Conservation (phyloP, 2,797 vertebrate species). For the Fundulus diaphanus region DNA sequence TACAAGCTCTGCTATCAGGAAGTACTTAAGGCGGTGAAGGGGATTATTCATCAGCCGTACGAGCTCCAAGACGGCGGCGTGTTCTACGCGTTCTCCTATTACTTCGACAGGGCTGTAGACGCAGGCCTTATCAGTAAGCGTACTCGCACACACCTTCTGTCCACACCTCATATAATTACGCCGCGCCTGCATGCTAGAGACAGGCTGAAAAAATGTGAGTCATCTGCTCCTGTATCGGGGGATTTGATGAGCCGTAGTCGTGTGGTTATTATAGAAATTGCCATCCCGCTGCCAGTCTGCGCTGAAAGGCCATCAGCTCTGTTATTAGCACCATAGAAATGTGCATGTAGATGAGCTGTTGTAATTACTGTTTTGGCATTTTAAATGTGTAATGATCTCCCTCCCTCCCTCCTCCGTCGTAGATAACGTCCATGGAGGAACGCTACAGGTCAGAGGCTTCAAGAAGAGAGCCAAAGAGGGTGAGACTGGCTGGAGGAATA, state of each 20-base stretch:
- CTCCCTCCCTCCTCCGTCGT: slow-evolving; percentile 55
- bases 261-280: slow-evolving; percentile 65
- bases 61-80: slow-evolving; percentile 81
- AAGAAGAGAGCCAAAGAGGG: slow-evolving; percentile 92
- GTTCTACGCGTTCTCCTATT: slow-evolving; percentile 98
- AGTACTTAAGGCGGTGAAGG: slow-evolving; percentile 88
- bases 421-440: slow-evolving; percentile 89
- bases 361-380: slow-evolving; percentile 41
- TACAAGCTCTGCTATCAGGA: slow-evolving; percentile 92
- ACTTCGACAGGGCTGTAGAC: slow-evolving; percentile 93
- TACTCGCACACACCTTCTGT: slow-evolving; percentile 14
- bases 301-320: slow-evolving; percentile 48
- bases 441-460: slow-evolving; percentile 90
- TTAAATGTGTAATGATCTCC: slow-evolving; percentile 41
- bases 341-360: slow-evolving; percentile 22
- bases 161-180: slow-evolving; percentile 63
- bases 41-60: slow-evolving; percentile 88
- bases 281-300: slow-evolving; percentile 43
- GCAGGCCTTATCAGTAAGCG: slow-evolving; percentile 90
- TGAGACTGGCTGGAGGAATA: slow-evolving; percentile 67
- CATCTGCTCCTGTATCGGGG: slow-evolving; percentile 58
- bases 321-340: slow-evolving; percentile 59
- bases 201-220: slow-evolving; percentile 58
- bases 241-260: slow-evolving; percentile 60
- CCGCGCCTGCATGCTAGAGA: slow-evolving; percentile 43